Evolutionary conservation across 2,888 invertebrate species (phyloP).

Genomic region (Nemotelus pantherinus): DNA sequence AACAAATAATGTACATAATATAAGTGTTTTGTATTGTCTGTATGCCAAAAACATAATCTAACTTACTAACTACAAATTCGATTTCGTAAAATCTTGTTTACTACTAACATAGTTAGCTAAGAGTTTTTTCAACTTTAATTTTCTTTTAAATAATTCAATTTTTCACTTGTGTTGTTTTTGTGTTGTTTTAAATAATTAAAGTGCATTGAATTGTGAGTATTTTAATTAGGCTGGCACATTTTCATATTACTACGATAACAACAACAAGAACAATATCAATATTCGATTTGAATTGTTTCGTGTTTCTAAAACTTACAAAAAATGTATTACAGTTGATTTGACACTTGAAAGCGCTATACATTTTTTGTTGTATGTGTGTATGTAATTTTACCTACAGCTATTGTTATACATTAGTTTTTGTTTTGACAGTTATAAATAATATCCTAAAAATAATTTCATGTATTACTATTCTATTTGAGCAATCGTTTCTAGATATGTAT

Average conservation of each 20-base stretch:
- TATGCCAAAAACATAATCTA: conserved; percentile 19
- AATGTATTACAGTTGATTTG: conserved; percentile 1
- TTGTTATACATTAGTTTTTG: background rate
- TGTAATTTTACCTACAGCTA: background rate
- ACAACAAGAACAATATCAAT: background rate
- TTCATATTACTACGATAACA: background rate
- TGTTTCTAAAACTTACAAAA: conserved; percentile 17
- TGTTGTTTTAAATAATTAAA: conserved; percentile 11
- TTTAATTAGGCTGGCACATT: conserved; percentile 42
- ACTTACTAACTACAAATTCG: too few species aligned
- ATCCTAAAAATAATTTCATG: too few species aligned
- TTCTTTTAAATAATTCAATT: background rate
- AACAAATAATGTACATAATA: conserved; percentile 27
- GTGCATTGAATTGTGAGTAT: conserved; percentile 28
- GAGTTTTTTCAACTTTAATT: background rate
- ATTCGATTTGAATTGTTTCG: background rate
- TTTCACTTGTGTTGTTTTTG: background rate
- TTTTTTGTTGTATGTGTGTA: conserved; percentile 12
- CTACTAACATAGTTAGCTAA: too few species aligned
- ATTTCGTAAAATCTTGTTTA: too few species aligned
- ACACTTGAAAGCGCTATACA: background rate
- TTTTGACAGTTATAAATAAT: background rate
- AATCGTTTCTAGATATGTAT: too few species aligned
- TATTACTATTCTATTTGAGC: too few species aligned
- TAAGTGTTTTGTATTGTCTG: conserved; percentile 38